Conservation (phyloP, 2,888 invertebrate species). For the Diadegma fenestrale region DNA sequence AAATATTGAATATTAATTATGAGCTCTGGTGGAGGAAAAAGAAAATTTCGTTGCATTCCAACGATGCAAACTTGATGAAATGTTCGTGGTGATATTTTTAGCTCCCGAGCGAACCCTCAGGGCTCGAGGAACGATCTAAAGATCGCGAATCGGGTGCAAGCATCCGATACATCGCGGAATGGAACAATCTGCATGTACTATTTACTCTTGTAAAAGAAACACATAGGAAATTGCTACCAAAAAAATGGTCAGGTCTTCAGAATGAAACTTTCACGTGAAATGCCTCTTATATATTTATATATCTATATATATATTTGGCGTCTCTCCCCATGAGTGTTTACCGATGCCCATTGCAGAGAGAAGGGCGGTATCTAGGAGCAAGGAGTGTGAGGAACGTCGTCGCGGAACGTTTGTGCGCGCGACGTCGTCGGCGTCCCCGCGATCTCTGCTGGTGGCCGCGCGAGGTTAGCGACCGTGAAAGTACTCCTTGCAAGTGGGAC, state of each 20-base stretch:
- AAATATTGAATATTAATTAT: too few species aligned
- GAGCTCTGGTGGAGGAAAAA: too few species aligned
- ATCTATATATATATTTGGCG: neutral
- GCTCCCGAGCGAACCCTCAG: neutral
- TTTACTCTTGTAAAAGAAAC: conserved; percentile 1
- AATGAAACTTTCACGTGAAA: conserved; percentile 9
- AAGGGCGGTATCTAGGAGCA: conserved; percentile 9
- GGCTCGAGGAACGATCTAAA: neutral
- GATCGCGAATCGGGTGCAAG: neutral
- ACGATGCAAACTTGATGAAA: too few species aligned
- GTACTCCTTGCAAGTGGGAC: conserved; percentile 84
- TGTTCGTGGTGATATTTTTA: neutral
- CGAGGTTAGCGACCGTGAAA: conserved; percentile 85
- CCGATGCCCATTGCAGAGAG: conserved; percentile 18
- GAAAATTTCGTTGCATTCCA: too few species aligned
- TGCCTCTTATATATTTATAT: neutral
- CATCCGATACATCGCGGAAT: neutral
- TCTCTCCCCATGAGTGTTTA: neutral
- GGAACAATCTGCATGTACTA: neutral
- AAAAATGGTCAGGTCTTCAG: conserved; percentile 1
- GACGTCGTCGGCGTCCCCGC: conserved; percentile 46
- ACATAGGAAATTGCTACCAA: conserved; percentile 2
- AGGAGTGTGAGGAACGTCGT: conserved; percentile 19
- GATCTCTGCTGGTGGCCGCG: conserved; percentile 70
- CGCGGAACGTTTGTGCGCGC: conserved; percentile 39